Evolutionary conservation across 2,113 vertebrate species (phyloP).

Genomic region (Sinocyclocheilus anophthalmus): DNA sequence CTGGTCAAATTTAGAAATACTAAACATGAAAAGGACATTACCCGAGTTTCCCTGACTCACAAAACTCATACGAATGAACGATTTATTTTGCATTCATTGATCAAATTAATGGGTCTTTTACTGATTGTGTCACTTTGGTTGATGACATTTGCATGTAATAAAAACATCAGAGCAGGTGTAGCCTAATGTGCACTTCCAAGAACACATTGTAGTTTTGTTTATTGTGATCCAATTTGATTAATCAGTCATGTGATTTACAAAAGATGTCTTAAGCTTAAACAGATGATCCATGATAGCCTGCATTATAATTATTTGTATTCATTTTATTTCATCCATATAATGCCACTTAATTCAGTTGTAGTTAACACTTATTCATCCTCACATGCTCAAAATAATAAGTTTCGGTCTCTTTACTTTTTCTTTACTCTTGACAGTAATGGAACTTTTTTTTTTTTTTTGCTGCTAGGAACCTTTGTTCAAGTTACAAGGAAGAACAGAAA

Average conservation of each 20-base stretch:
- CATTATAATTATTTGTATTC: too few species aligned
- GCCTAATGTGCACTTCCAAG: not conserved
- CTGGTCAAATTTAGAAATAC: not conserved
- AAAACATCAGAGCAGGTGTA: not conserved
- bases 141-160: constrained; percentile 18
- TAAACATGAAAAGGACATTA: not conserved
- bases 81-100: constrained; percentile 3
- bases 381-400: not conserved
- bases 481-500: not conserved
- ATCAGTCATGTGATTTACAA: not conserved
- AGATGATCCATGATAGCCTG: not conserved
- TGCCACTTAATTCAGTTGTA: not conserved
- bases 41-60: not conserved
- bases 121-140: not conserved
- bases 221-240: not conserved
- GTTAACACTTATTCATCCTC: not conserved
- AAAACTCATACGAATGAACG: not conserved
- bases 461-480: not conserved
- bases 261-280: not conserved
- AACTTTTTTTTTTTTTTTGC: not conserved
- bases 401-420: not conserved
- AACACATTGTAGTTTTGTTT: not conserved
- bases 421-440: not conserved
- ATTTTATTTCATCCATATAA: not conserved
- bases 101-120: not conserved